Conservation (phyloP, 37 sponge, comb jelly and placozoan species). For the Dysidea cf. avara region DNA sequence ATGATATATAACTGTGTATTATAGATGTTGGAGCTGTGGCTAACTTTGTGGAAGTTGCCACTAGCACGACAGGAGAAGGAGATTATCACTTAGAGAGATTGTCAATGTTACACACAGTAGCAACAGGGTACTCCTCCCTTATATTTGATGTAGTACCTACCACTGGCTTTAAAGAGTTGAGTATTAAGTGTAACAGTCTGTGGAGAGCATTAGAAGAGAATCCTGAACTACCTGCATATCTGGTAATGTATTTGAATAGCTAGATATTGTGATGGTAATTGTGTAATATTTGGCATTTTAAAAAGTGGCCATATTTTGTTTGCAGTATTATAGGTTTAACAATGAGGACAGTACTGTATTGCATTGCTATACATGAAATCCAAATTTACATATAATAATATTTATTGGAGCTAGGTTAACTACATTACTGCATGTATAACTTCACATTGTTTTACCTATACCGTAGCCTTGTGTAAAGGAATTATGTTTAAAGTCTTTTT, state of each 20-base stretch:
- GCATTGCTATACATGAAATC: too few relatives aligned
- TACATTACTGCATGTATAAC: too few relatives aligned
- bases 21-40: constrained; percentile 52
- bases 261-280: background rate
- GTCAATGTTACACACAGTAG: constrained; percentile 57
- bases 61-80: constrained; percentile 64
- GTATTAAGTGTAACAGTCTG: constrained; percentile 19
- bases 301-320: too few relatives aligned
- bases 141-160: constrained; percentile 29
- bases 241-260: constrained; percentile 30
- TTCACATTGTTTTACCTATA: too few relatives aligned
- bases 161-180: constrained; percentile 18
- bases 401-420: too few relatives aligned
- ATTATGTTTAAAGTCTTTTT: too few relatives aligned
- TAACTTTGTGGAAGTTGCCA: constrained; percentile 62
- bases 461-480: too few relatives aligned
- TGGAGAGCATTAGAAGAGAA: constrained; percentile 44
- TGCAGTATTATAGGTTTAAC: too few relatives aligned
- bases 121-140: constrained; percentile 47
- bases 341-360: too few relatives aligned
- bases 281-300: background rate
- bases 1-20: too few relatives aligned
- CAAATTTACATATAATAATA: too few relatives aligned
- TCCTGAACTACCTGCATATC: constrained; percentile 28
- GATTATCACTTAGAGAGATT: constrained; percentile 52